Evolutionary conservation across 1,140 invertebrate species (phyloP), one percentile per base, ranked within the genome.

Genomic region (Sipha flava): DNA sequence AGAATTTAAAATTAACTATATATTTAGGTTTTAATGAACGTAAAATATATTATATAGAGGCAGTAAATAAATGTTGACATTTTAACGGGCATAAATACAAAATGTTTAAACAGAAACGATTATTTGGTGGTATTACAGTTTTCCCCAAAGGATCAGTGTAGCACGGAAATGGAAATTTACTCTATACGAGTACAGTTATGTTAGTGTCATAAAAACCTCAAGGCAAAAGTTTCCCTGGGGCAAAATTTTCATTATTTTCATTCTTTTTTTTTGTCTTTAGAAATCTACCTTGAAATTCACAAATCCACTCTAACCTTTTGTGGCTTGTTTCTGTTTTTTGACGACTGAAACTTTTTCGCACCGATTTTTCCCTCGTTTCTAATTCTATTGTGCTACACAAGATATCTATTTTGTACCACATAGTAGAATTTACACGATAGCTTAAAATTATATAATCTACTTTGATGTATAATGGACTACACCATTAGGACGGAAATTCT

Each of bases 311-410:
- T 18, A 54, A 31, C 18, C 70, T 73, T 52, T 75, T 75, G 34
- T 34, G 34, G 47, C 70, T 21, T 54, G 45, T 49, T 45, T 72
- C 18, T 73, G 47, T 29, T 73, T n/a, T 75, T 75, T 75, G 66
- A 70, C 66, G 66, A 70, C 66, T n/a, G 43, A 70, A 70, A 70
- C 66, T 70, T 70, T 40, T 70, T 70, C 6, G 26, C 37, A 43
- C 64, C 64, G 12, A 66, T 37, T 66, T 43, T 66, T 16, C 12
- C 64, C 26, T 59, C 34, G 34, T 66, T 66, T 66, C 21, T 66
- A 43, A 43, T n/a, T 26, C 64, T 23, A 66, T 66, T 66, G 64
- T 66, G 34, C 9, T 7, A 66, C 34, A 66, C 64, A 66, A 66
- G 43, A 66, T 66, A 26, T 12, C 37, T 21, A 26, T 66, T 23